Conservation (phyloP, 2,797 vertebrate species). For the Anguilla megastoma region DNA sequence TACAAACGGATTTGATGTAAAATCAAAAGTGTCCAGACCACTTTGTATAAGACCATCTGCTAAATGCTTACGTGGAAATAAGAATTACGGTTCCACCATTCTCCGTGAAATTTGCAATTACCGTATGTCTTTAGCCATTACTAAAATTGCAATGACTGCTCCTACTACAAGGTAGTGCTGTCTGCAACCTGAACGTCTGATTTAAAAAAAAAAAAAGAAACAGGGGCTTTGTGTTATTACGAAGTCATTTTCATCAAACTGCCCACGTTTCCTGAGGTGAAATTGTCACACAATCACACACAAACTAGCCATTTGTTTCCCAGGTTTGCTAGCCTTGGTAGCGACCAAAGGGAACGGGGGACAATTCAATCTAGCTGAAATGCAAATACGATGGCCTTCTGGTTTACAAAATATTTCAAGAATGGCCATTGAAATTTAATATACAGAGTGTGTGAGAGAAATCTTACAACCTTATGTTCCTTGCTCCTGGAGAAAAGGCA, state of each 20-base stretch:
- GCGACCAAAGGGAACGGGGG: background rate
- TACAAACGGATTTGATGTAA: background rate
- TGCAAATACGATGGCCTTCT: background rate
- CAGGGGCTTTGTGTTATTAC: background rate
- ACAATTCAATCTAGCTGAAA: background rate
- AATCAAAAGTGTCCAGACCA: background rate
- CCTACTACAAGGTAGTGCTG: background rate
- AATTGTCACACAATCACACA: too few species aligned
- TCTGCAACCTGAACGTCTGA: background rate
- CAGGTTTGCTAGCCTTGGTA: background rate
- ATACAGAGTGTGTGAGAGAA: too few species aligned
- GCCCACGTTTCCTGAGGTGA: background rate
- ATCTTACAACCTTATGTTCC: background rate
- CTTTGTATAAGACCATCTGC: background rate
- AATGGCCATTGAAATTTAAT: too few species aligned
- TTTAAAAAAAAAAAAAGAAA: background rate
- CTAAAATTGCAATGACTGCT: background rate
- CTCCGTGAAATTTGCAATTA: background rate
- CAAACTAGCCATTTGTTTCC: too few species aligned
- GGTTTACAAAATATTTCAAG: too few species aligned
- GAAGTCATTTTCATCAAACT: background rate
- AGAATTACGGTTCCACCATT: background rate
- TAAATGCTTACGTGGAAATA: background rate
- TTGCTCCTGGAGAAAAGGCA: background rate
- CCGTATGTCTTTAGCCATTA: background rate